Evolutionary conservation across 2,888 invertebrate species (phyloP).

Genomic region (Heteromyza rotundicornis): DNA sequence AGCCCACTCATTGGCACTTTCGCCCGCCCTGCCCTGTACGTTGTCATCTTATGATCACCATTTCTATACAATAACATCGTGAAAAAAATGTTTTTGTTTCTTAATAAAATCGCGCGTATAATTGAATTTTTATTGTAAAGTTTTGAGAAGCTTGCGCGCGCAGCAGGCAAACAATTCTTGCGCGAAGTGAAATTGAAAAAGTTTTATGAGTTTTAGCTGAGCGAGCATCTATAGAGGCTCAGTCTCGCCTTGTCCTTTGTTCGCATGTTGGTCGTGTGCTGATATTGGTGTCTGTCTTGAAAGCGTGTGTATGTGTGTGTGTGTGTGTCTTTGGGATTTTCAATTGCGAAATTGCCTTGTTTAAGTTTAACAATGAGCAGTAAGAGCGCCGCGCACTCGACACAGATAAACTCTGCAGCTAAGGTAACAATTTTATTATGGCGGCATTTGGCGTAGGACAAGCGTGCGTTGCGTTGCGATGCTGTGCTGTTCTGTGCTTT

Average conservation of each 20-base stretch:
- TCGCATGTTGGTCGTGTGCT: no score
- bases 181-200: constrained; percentile 56
- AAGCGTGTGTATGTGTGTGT: constrained; percentile 1
- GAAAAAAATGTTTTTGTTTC: no score
- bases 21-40: no score
- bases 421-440: no score
- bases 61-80: no score
- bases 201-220: constrained; percentile 54
- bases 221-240: background rate
- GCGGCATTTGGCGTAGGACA: no score
- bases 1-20: no score
- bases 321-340: background rate
- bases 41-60: no score
- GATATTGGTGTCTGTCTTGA: background rate
- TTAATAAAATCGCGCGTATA: constrained; percentile 36
- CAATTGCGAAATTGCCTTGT: background rate
- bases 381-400: no score
- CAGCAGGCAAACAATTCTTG: background rate
- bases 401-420: no score
- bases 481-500: no score
- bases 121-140: constrained; percentile 51
- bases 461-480: no score
- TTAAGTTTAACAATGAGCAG: background rate
- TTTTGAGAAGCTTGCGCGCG: constrained; percentile 29
- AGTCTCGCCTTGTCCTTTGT: background rate